Base-by-base conservation (phyloP, 2,797 vertebrate genomes). In the Characodon lateralis region DNA sequence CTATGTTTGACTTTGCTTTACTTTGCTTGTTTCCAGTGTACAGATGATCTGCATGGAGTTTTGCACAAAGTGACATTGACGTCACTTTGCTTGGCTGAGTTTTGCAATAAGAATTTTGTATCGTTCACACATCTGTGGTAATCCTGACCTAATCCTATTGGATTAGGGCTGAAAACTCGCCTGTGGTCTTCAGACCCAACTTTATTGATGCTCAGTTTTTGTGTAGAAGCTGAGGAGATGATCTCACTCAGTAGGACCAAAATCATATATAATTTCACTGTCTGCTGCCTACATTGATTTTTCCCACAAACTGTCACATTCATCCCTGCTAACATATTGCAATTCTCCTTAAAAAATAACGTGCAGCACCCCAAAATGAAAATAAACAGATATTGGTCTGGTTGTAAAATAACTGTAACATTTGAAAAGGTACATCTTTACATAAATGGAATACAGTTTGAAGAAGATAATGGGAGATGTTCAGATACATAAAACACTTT, bases 121-220 rank as follows among this genome's bases (percentile, higher is more conserved):
- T 86, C 88, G 82, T 90, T 88, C 82, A 76, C 78, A 78, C 77
- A 68, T 74, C 76, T 86, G 39, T 79, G 79, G 78, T 89, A 85
- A 86, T 83, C 78, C 84, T 8, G 48, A 59, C 68, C 78, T 78
- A 26, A 73, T 87, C 85, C 78, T 76, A 16, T 51, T 76, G 61
- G 84, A 80, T 88, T 85, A 78, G 41, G 80, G 55, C 7, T 53
- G 41, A 10, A 72, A 73, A 79, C 73, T 79, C 71, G 78, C 58
- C 80, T 26, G 28, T n/a, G 77, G 75, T 80, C 43, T 77, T 10
- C 66, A 78, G 68, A 43, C 73, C 80, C 71, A 76, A 65, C 65
- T 78, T 83, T 79, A 80, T 86, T 85, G 69, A 88, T 78, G 80
- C 73, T 82, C 41, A 35, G 65, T 41, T 71, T 74, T 81, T 85